Evolutionary conservation across 1,140 invertebrate genomes (phyloP).

Genomic region (Cydia splendana): DNA sequence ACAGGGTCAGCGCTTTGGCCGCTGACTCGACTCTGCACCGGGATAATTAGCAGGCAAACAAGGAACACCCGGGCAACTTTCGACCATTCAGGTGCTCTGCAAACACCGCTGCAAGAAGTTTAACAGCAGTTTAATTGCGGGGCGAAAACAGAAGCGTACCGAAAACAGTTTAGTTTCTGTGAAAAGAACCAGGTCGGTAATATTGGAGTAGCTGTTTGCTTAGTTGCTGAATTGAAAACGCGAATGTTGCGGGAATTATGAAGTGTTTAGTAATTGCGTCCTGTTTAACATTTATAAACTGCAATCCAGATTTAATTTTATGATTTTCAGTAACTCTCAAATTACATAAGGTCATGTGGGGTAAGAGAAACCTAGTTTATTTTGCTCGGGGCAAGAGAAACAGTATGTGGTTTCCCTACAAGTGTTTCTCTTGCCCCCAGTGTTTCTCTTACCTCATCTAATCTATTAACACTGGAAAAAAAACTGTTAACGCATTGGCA

Average conservation of each 20-base stretch:
- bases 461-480: too few relatives aligned
- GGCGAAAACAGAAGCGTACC: slow-evolving; percentile 75
- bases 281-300: slow-evolving; percentile 5
- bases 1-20: slow-evolving; percentile 70
- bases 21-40: slow-evolving; percentile 60
- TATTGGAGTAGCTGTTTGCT: slow-evolving; percentile 53
- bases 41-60: slow-evolving; percentile 81
- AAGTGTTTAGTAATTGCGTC: slow-evolving; percentile 3
- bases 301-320: slow-evolving; percentile 56
- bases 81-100: slow-evolving; percentile 74
- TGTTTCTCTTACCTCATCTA: too few relatives aligned
- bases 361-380: too few relatives aligned
- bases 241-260: slow-evolving; percentile 26
- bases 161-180: slow-evolving; percentile 73
- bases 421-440: too few relatives aligned
- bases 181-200: slow-evolving; percentile 70
- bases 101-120: slow-evolving; percentile 77
- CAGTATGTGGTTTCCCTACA: too few relatives aligned
- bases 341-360: not conserved
- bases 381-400: too few relatives aligned
- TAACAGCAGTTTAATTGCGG: slow-evolving; percentile 79
- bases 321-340: slow-evolving; percentile 7
- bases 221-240: slow-evolving; percentile 31
- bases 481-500: too few relatives aligned
- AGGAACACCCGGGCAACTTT: slow-evolving; percentile 69